These are phyloP conservation scores for Helobdella robusta DNA, from an alignment of 2,888 invertebrate species.

Conservation along the genomic window DNA sequence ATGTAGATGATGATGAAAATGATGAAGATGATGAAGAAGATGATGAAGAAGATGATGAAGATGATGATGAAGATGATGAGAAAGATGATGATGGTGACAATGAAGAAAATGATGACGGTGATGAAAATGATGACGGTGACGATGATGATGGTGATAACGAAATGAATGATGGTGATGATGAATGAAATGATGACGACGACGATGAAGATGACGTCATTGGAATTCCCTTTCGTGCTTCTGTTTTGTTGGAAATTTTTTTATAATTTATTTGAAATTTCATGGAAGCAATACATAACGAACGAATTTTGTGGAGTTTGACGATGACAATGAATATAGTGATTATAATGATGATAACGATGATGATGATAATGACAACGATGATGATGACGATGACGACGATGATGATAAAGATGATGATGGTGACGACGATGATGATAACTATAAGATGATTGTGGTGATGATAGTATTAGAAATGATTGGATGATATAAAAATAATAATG, in stretches of 20 bases:
- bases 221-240: too few relatives aligned
- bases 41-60: slow-evolving; percentile 22
- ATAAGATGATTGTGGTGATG: not conserved
- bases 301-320: too few relatives aligned
- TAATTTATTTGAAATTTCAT: too few relatives aligned
- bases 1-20: not conserved
- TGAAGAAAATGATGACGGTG: slow-evolving; percentile 12
- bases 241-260: too few relatives aligned
- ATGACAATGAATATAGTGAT: not conserved
- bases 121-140: slow-evolving; percentile 9
- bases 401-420: slow-evolving; percentile 4
- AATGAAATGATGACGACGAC: not conserved
- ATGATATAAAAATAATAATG: too few relatives aligned
- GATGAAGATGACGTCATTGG: slow-evolving; percentile 5
- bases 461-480: too few relatives aligned
- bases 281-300: too few relatives aligned
- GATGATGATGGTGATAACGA: slow-evolving; percentile 3
- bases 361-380: slow-evolving; percentile 8
- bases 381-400: not conserved
- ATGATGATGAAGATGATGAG: slow-evolving; percentile 13
- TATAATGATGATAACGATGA: slow-evolving; percentile 4
- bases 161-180: not conserved
- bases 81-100: slow-evolving; percentile 12
- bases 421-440: slow-evolving; percentile 4
- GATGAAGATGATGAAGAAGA: slow-evolving; percentile 15